Conservation (phyloP, 2,888 invertebrate species). For the Drosophila peninsularis region DNA sequence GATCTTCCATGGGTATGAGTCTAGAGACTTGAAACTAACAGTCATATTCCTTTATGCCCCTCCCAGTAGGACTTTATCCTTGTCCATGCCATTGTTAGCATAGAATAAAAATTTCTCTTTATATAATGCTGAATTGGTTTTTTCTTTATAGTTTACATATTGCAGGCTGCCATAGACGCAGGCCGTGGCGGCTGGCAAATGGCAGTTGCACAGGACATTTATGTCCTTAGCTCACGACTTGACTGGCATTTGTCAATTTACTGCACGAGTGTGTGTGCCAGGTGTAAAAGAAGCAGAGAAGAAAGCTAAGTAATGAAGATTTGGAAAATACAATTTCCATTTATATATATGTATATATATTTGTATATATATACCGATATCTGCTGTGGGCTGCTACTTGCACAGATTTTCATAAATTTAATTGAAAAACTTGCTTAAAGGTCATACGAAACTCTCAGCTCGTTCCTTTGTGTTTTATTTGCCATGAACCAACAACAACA, state of each 20-base stretch:
- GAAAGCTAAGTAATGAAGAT: background rate
- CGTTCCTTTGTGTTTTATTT: conserved; percentile 36
- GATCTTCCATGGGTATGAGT: too few species aligned
- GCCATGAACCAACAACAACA: conserved; percentile 55
- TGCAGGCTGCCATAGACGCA: background rate
- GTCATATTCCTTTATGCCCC: too few species aligned
- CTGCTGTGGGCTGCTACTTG: too few species aligned
- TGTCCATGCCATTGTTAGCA: too few species aligned
- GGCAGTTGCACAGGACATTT: conserved; percentile 18
- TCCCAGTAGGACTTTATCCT: too few species aligned
- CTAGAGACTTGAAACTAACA: too few species aligned
- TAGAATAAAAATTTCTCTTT: too few species aligned
- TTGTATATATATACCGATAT: too few species aligned
- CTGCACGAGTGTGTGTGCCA: conserved; percentile 13
- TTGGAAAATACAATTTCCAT: conserved; percentile 33
- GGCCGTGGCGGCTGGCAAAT: background rate
- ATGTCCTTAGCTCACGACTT: conserved; percentile 23
- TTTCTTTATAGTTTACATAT: too few species aligned
- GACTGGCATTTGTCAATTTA: conserved; percentile 61
- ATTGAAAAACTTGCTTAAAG: conserved; percentile 56
- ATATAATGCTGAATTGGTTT: too few species aligned
- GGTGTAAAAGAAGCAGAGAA: background rate
- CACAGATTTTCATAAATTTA: conserved; percentile 49
- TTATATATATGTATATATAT: too few species aligned
- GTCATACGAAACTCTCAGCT: conserved; percentile 22